Base-by-base conservation (phyloP, 2,113 vertebrate genomes). In the Noctilio leporinus region DNA sequence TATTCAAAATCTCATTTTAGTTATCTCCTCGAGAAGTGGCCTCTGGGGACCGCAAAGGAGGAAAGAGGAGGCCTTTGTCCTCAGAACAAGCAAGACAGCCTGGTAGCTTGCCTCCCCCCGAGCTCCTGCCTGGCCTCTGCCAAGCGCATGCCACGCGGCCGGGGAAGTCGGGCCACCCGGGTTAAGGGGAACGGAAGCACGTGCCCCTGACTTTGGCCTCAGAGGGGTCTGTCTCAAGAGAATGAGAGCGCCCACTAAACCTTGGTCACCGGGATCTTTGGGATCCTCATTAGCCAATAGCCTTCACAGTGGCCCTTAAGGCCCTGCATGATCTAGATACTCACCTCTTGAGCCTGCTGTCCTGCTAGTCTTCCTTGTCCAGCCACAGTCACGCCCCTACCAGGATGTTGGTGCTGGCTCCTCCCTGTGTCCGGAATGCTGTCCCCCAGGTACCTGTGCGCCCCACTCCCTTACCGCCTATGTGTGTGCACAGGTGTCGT, bases 401-500 rank as follows among this genome's bases (percentile, higher is more conserved):
- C 7, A 16, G 10, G 45, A 11, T 28, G 3, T 72, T 65, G 49
- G 1, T 33, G 4, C 43, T 7, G 22, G 5, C 35, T 73, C 45
- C 67, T 73, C 81, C 72, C 26, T 88, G 67, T 28, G 14, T 43
- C 10, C 16, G 1, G 45, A 81, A n/a, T 3, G 6, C 6, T 14
- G 30, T 24, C 15, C 70, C 51, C 43, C 11, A 11, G 20, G 57
- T 16, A 5, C 57, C 47, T 2, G 4, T 28, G 4, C 0, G 0
- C 77, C 64, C n/a, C 28, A 15, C 22, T 20, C 22, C 40, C 82
- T 30, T 10, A 3, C 6, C 59, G 3, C 14, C 62, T 57, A 22
- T 49, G 14, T 1, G 0, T 6, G 1, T 12, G 7, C 19, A 3
- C 70, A 24, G 3, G 35, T 33, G 17, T 15, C 35, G 9, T 26